Evolutionary conservation across 2,888 invertebrate genomes (phyloP).

Genomic region (Lepetodrilus schrolli): DNA sequence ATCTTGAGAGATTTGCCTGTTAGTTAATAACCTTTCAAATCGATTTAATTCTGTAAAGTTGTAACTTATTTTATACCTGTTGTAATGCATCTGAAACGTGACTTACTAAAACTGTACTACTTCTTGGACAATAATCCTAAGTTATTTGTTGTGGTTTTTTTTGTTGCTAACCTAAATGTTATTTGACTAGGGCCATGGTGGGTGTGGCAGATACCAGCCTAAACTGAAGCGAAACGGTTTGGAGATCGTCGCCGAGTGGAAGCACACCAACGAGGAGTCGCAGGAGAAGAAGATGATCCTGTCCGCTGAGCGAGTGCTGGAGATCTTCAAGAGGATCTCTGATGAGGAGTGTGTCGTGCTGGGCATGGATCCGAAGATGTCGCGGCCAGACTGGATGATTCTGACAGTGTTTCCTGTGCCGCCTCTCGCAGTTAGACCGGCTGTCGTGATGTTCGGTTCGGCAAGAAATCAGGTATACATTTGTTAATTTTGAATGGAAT

Average conservation of each 20-base stretch:
- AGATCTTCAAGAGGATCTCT: conserved; percentile 86
- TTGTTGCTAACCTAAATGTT: no score
- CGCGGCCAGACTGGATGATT: conserved; percentile 99
- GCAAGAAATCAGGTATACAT: conserved; percentile 90
- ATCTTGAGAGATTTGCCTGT: no score
- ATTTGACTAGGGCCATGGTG: conserved; percentile 87
- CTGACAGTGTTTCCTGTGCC: conserved; percentile 97
- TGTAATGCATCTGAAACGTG: no score
- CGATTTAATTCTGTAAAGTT: no score
- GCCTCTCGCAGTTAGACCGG: conserved; percentile 95
- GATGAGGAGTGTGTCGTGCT: conserved; percentile 97
- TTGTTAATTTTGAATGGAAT: no score
- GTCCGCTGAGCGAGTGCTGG: conserved; percentile 96
- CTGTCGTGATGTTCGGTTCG: conserved; percentile 99
- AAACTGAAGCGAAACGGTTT: conserved; percentile 91
- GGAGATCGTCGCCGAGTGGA: conserved; percentile 98
- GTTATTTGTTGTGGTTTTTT: no score
- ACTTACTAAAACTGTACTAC: no score
- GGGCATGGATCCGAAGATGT: conserved; percentile 94
- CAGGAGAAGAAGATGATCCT: conserved; percentile 94
- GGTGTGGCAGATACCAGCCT: conserved; percentile 98
- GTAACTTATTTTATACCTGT: no score
- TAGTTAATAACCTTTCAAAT: no score
- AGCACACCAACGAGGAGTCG: conserved; percentile 95
- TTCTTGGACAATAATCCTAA: no score